Evolutionary conservation across 2,888 invertebrate species (phyloP), one percentile per base, ranked within the genome.

Genomic region (Crocallis elinguaria): DNA sequence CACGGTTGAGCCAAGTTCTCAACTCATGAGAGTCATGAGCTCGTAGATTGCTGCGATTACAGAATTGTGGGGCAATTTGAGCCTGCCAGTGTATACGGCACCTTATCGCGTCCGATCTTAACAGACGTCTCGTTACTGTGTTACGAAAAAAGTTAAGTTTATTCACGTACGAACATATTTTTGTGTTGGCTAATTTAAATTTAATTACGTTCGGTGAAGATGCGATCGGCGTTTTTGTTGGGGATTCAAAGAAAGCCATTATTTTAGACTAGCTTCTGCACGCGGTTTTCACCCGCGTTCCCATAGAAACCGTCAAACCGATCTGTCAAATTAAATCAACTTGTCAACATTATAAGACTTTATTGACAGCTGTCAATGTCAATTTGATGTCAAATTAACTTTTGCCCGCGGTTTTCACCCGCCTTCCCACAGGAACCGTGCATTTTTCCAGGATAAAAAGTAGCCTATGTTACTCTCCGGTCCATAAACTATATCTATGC

Each of bases 41-140:
- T 41, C 75, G 79, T 80, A 88, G 87, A 87, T 88, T 74, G 75
- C 55, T 57, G 67, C 74, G 88, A 87, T 88, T 88, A 85, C 81
- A 65, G 69, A 61, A 77, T 77, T 77, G 76, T 78, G 71, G 73
- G 73, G 80, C 74, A 82, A 84, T 85, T 84, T 80, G 73, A 81
- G 69, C 72, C 73, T 67, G 39, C 69, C 71, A 67, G 77, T 77
- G 74, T 74, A 69, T 61, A 62, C 62, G 46, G 39, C 38, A 60
- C 64, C 46, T 71, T 79, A 78, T 79, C 79, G 57, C 54, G 58
- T 59, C 57, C 60, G 56, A 79, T 79, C 78, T 73, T 55, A 60
- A 68, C 64, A 56, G 64, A 63, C 61, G 62, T 61, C 60, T 69
- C 60, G 68, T 72, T 75, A 68, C 61, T 54, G 57, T 64, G 71